These are phyloP conservation scores for Drosophila lini DNA, from an alignment of 1,140 invertebrate species.

Conservation along the genomic window DNA sequence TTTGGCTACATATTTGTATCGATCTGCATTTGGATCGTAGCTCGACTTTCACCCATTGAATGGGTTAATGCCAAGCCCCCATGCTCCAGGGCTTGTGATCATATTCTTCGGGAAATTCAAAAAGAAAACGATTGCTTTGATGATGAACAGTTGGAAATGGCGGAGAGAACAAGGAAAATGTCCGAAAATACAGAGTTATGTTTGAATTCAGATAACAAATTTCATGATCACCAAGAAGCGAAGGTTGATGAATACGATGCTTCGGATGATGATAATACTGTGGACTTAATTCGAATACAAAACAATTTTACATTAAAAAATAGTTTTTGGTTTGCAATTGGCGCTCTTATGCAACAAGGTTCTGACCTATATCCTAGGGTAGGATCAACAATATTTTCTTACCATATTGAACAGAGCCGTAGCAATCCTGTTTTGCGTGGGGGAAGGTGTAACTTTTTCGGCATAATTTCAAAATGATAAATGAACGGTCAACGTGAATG, in stretches of 20 bases:
- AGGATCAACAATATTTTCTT: conserved; percentile 20
- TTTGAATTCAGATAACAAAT: conserved; percentile 20
- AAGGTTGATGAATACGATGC: conserved; percentile 29
- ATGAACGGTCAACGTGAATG: no score
- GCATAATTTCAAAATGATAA: no score
- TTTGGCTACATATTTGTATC: conserved; percentile 96
- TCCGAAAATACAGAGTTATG: conserved; percentile 5
- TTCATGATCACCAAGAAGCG: conserved; percentile 1
- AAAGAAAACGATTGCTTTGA: conserved; percentile 39
- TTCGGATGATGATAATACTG: conserved; percentile 76
- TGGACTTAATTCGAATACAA: conserved; percentile 85
- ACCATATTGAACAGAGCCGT: no score
- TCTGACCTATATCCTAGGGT: conserved; percentile 93
- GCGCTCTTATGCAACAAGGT: conserved; percentile 97
- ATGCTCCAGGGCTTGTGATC: conserved; percentile 71
- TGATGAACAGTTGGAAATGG: conserved; percentile 54
- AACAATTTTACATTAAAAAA: conserved; percentile 91
- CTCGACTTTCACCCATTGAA: conserved; percentile 97
- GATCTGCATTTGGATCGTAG: conserved; percentile 97
- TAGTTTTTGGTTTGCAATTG: conserved; percentile 96
- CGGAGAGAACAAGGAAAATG: neutral
- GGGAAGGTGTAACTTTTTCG: no score
- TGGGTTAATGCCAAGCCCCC: conserved; percentile 88
- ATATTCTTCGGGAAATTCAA: conserved; percentile 59
- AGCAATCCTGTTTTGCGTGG: no score